Evolutionary conservation across 1,140 invertebrate species (phyloP).

Genomic region (Heterodera carotae): DNA sequence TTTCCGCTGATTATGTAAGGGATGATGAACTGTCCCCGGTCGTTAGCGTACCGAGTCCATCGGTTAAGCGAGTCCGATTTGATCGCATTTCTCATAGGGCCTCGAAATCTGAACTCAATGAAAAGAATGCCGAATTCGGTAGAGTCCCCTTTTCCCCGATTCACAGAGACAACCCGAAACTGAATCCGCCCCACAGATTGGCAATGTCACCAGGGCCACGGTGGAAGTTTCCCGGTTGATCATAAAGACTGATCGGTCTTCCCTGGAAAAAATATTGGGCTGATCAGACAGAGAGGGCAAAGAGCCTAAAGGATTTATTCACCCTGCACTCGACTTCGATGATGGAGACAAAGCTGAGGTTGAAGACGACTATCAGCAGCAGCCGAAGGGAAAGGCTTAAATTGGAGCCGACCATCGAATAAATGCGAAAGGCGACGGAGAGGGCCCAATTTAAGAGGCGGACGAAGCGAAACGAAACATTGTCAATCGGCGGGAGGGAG

Average conservation of each 20-base stretch:
- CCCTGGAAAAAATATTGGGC: slow-evolving; percentile 15
- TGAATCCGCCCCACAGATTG: slow-evolving; percentile 32
- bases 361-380: not conserved
- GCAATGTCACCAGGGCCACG: slow-evolving; percentile 40
- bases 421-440: not conserved
- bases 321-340: not conserved
- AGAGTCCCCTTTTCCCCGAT: not conserved
- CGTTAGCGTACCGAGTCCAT: slow-evolving; percentile 37
- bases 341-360: not conserved
- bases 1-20: slow-evolving; percentile 42
- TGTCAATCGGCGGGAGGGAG: not conserved
- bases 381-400: not conserved
- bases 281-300: not conserved
- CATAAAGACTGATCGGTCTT: slow-evolving; percentile 30
- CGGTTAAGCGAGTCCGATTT: slow-evolving; percentile 37
- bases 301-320: not conserved
- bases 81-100: slow-evolving; percentile 39
- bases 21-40: slow-evolving; percentile 35
- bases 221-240: slow-evolving; percentile 22
- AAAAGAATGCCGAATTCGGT: slow-evolving; percentile 7
- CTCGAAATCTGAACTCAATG: slow-evolving; percentile 11
- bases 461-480: no score
- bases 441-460: not conserved
- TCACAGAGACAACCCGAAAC: slow-evolving; percentile 7
- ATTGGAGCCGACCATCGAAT: not conserved